A percentile compares a stretch with the other conserved stretches of the same genome.
phyloP scores from a whole-genome alignment of 2,113 vertebrate species.

The Mionectes macconnelli region DNA sequence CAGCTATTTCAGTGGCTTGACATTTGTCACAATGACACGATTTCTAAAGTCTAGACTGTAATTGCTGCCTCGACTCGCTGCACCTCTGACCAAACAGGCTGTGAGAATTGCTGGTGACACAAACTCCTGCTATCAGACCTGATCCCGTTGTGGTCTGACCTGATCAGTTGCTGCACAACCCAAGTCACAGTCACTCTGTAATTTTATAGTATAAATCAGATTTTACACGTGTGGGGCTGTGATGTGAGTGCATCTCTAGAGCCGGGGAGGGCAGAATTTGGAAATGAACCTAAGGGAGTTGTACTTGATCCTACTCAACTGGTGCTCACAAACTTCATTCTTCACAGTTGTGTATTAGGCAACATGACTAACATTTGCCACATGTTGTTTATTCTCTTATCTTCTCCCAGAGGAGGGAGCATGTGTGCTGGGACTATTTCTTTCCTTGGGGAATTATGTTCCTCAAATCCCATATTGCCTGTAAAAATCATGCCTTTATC shows the following conservation, averaged over 20 bases:
- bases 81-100: background rate
- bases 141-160: background rate
- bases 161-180: background rate
- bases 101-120: background rate
- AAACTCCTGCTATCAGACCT: background rate
- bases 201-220: background rate
- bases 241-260: background rate
- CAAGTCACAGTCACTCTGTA: background rate
- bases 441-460: constrained; percentile 8
- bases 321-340: background rate
- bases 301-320: background rate
- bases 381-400: constrained; percentile 28
- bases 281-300: background rate
- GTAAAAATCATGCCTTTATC: background rate
- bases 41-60: background rate
- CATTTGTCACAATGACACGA: background rate
- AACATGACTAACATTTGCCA: background rate
- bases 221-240: background rate
- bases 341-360: background rate
- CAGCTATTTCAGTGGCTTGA: background rate
- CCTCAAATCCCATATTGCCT: background rate
- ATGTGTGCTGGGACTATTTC: background rate
- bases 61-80: background rate
- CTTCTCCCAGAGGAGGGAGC: background rate
- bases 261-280: background rate